These are phyloP conservation scores for Anhinga rufa DNA, from an alignment of 2,113 vertebrate genomes.

Conservation along the genomic window DNA sequence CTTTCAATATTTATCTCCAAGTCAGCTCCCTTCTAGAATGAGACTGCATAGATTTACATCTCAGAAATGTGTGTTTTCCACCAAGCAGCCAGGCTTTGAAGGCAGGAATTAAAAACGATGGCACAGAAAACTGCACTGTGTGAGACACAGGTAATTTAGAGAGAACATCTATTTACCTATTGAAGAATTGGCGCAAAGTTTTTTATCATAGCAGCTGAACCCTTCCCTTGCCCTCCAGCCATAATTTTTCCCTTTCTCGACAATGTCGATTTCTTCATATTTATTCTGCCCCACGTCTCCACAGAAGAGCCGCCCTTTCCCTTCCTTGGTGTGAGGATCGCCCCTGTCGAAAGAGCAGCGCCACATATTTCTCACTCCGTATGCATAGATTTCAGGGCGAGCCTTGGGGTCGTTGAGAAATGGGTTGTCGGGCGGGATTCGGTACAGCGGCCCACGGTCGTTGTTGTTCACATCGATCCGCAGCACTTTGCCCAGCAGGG, in stretches of 20 bases:
- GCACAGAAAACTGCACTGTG: not conserved
- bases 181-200: constrained; percentile 89
- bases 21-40: not conserved
- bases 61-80: not conserved
- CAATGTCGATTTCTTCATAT: constrained; percentile 92
- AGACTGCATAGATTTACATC: not conserved
- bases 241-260: constrained; percentile 89
- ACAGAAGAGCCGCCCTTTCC: constrained; percentile 91
- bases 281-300: constrained; percentile 97
- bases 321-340: constrained; percentile 77
- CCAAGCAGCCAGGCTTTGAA: not conserved
- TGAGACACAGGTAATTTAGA: not conserved
- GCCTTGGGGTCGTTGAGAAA: constrained; percentile 76
- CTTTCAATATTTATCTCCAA: not conserved
- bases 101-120: not conserved
- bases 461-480: constrained; percentile 86
- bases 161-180: constrained; percentile 74
- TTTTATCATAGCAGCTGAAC: constrained; percentile 94
- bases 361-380: constrained; percentile 97
- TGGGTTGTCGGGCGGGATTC: constrained; percentile 87
- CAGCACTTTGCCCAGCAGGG: constrained; percentile 93
- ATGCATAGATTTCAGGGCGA: constrained; percentile 88
- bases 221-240: constrained; percentile 96
- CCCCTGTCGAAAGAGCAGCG: constrained; percentile 94
- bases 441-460: constrained; percentile 80